Percentiles rank a stretch among this genome's conserved stretches.
Conservation (phyloP, 2,113 vertebrate genomes). For the Microcebus ravelobensis region DNA sequence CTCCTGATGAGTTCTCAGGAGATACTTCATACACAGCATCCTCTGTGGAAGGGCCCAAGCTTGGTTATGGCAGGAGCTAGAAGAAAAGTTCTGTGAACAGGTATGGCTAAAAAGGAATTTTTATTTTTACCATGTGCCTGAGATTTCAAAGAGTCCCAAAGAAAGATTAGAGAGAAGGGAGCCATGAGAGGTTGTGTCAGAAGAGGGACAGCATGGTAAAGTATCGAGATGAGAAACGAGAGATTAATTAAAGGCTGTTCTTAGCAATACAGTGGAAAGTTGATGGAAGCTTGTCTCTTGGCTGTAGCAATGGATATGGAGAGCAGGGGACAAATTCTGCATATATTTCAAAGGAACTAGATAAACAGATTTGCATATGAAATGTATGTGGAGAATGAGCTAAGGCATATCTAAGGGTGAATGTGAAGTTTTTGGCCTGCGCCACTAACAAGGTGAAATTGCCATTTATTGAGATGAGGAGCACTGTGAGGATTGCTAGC, state of each 20-base stretch:
- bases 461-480: background rate
- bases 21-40: fast-evolving
- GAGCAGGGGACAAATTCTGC: background rate
- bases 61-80: background rate
- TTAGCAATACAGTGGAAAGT: background rate
- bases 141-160: background rate
- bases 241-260: background rate
- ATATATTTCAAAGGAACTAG: background rate
- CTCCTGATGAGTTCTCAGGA: background rate
- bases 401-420: background rate
- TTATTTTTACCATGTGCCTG: background rate
- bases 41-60: background rate
- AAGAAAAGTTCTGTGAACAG: background rate
- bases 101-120: background rate
- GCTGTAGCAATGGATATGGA: background rate
- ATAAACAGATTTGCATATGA: background rate
- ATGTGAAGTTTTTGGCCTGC: background rate
- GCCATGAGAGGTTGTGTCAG: background rate
- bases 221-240: background rate
- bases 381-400: background rate
- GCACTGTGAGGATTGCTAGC: background rate
- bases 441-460: background rate
- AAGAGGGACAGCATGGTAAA: background rate
- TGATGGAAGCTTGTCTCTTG: background rate
- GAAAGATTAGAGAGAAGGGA: background rate